Evolutionary conservation across 2,797 vertebrate species (phyloP).

Genomic region (Distichodus sexfasciatus): DNA sequence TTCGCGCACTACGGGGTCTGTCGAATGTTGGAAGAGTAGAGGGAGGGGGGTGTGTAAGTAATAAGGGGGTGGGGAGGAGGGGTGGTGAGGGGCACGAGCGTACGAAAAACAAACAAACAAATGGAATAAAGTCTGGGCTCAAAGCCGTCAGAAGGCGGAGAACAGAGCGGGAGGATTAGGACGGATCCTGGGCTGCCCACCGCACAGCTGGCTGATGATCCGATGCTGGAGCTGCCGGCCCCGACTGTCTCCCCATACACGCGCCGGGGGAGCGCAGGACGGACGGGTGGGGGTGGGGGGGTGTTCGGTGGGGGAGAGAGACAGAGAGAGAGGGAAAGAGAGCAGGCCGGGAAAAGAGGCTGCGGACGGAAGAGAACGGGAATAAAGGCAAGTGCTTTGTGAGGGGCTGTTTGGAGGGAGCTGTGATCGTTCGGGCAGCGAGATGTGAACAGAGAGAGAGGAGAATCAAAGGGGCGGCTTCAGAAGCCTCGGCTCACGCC

Average conservation of each 20-base stretch:
- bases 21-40: slow-evolving; percentile 50
- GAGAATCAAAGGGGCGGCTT: slow-evolving; percentile 64
- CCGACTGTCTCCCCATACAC: slow-evolving; percentile 64
- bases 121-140: slow-evolving; percentile 76
- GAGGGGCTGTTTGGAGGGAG: slow-evolving; percentile 57
- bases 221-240: slow-evolving; percentile 73
- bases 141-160: slow-evolving; percentile 66
- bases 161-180: slow-evolving; percentile 81
- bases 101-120: slow-evolving; percentile 77
- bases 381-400: slow-evolving; percentile 64
- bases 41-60: slow-evolving; percentile 33
- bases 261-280: slow-evolving; percentile 69
- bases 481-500: slow-evolving; percentile 57
- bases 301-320: neutral
- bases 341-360: neutral
- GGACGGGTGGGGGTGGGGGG: slow-evolving; percentile 49
- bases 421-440: slow-evolving; percentile 67
- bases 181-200: slow-evolving; percentile 80
- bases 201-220: slow-evolving; percentile 86
- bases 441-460: slow-evolving; percentile 57
- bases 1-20: slow-evolving; percentile 60
- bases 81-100: slow-evolving; percentile 65
- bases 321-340: neutral
- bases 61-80: slow-evolving; percentile 50
- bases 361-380: slow-evolving; percentile 34